Evolutionary conservation across 2,888 invertebrate species (phyloP).

Genomic region (Lamellibrachia satsuma): DNA sequence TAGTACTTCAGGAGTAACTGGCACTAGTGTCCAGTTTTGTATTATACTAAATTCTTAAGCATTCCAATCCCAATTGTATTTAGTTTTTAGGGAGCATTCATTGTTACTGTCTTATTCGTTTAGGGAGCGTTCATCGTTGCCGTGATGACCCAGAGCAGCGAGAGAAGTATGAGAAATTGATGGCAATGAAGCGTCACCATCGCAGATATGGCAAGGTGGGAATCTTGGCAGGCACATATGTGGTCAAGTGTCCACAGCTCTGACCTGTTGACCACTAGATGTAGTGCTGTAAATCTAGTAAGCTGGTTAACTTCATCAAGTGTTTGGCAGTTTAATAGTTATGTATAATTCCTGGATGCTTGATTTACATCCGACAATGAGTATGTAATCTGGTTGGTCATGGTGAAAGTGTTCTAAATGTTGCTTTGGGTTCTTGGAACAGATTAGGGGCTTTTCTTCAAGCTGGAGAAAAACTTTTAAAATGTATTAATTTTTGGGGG

Average conservation of each 20-base stretch:
- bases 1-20: too few species aligned
- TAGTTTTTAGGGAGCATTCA: not conserved
- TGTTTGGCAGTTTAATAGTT: not conserved
- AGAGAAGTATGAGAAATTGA: slow-evolving; percentile 80
- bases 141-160: slow-evolving; percentile 71
- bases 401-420: too few species aligned
- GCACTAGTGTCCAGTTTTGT: too few species aligned
- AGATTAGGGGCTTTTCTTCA: too few species aligned
- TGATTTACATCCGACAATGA: too few species aligned
- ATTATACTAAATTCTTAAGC: too few species aligned
- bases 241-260: not conserved
- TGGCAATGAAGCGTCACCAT: slow-evolving; percentile 84
- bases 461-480: too few species aligned
- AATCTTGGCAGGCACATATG: not conserved
- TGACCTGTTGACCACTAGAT: not conserved
- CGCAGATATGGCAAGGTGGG: slow-evolving; percentile 74
- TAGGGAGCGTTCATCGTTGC: slow-evolving; percentile 74
- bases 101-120: not conserved
- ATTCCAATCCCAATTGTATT: too few species aligned
- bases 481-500: too few species aligned
- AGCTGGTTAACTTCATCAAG: not conserved
- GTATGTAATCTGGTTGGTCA: too few species aligned
- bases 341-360: not conserved
- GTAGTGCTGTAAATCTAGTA: not conserved
- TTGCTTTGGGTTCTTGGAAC: too few species aligned